phyloP scores from a whole-genome alignment of 2,113 vertebrate species.

The Pterocles gutturalis region DNA sequence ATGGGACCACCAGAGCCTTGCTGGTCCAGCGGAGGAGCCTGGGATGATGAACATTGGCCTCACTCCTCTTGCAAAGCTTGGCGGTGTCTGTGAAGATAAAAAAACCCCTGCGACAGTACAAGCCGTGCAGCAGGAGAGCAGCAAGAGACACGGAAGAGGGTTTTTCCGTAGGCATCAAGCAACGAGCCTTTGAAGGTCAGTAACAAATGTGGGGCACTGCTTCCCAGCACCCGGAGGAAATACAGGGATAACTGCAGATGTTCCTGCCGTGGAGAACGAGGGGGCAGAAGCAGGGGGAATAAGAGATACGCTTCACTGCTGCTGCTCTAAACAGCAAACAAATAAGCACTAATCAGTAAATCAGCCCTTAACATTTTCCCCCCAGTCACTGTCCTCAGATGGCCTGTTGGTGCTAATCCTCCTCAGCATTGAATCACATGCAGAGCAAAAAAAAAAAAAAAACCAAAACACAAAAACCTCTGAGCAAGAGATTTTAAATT shows the following conservation, averaged over 20 bases:
- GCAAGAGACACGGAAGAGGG: neutral
- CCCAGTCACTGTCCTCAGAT: constrained; percentile 18
- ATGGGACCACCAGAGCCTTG: neutral
- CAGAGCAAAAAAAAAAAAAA: neutral
- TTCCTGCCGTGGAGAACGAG: neutral
- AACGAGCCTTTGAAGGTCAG: neutral
- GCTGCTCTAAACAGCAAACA: neutral
- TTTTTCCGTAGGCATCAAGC: accelerated
- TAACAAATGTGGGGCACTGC: too few species aligned
- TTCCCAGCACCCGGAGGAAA: neutral
- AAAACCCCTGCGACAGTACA: accelerated
- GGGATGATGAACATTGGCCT: neutral
- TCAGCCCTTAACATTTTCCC: neutral
- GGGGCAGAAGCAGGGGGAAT: neutral
- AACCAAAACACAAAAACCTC: neutral
- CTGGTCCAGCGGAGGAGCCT: neutral
- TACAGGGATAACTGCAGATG: neutral
- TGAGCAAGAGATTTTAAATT: neutral
- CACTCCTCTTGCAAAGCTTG: neutral
- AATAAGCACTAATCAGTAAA: constrained; percentile 4
- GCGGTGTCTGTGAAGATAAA: neutral
- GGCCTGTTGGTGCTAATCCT: neutral
- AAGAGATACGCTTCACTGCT: neutral
- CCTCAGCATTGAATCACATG: neutral
- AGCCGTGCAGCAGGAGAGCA: neutral